Conservation (phyloP, 37 sponge, comb jelly and placozoan genomes). For the Mnemiopsis leidyi region DNA sequence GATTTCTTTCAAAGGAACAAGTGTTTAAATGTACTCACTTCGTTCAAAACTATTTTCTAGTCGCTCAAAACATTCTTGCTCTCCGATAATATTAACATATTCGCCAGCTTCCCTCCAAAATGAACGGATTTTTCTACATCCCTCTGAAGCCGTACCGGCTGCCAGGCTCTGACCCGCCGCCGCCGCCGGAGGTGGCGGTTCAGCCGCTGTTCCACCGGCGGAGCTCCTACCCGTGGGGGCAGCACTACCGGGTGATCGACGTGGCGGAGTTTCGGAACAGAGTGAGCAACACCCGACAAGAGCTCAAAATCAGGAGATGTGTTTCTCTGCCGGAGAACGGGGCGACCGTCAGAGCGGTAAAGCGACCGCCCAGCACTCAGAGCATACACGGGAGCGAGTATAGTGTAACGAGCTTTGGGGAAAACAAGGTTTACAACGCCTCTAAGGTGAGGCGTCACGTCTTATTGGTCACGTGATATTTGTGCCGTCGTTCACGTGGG, state of each 20-base stretch:
- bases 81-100: no score
- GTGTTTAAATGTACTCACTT: neutral
- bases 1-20: neutral
- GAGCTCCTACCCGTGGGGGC: constrained; percentile 37
- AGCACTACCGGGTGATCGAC: constrained; percentile 28
- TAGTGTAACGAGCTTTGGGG: neutral
- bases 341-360: neutral
- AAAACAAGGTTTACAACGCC: neutral
- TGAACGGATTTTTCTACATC: constrained; percentile 61
- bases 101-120: neutral
- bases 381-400: neutral
- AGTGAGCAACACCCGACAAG: neutral
- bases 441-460: neutral
- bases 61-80: neutral
- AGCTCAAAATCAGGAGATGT: neutral
- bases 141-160: constrained; percentile 13
- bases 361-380: neutral
- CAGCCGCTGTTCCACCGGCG: neutral
- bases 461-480: no score
- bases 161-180: neutral
- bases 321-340: neutral
- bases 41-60: neutral
- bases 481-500: no score
- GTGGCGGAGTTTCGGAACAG: constrained; percentile 45
- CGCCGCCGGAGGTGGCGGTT: neutral